A percentile compares a stretch with the other conserved stretches of the same genome.
Conservation (phyloP, 2,888 invertebrate genomes). For the Melinaea marsaeus region DNA sequence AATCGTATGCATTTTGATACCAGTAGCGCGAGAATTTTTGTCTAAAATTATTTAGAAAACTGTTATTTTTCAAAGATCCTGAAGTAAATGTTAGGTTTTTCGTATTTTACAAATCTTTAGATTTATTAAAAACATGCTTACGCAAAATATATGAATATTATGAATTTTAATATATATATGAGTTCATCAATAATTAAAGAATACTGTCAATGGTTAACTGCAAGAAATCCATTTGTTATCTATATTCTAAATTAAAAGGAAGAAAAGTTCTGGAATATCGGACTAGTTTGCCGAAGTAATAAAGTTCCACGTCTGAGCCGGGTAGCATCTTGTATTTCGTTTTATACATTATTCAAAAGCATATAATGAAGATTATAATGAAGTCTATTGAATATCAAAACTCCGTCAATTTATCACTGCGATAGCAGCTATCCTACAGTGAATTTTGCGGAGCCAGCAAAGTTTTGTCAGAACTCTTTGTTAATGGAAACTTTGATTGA, state of each 20-base stretch:
- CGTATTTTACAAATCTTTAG: too few relatives aligned
- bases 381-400: slow-evolving; percentile 57
- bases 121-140: too few relatives aligned
- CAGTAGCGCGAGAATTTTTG: slow-evolving; percentile 22
- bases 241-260: too few relatives aligned
- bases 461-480: slow-evolving; percentile 59
- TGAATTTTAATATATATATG: too few relatives aligned
- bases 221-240: too few relatives aligned
- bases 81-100: not conserved
- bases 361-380: slow-evolving; percentile 25
- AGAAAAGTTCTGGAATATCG: too few relatives aligned
- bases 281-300: too few relatives aligned
- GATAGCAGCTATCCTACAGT: slow-evolving; percentile 46
- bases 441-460: slow-evolving; percentile 51
- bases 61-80: not conserved
- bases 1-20: slow-evolving; percentile 55
- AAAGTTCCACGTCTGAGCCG: too few relatives aligned
- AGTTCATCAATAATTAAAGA: too few relatives aligned
- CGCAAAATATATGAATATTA: too few relatives aligned
- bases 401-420: slow-evolving; percentile 68
- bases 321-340: slow-evolving; percentile 15
- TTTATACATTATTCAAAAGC: slow-evolving; percentile 20
- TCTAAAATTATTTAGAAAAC: not conserved
- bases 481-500: slow-evolving; percentile 49
- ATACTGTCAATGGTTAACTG: too few relatives aligned